Percentiles rank a stretch among this genome's conserved stretches.
Evolutionary conservation across 2,888 invertebrate species (phyloP).

Genomic region (Eulithis testata): DNA sequence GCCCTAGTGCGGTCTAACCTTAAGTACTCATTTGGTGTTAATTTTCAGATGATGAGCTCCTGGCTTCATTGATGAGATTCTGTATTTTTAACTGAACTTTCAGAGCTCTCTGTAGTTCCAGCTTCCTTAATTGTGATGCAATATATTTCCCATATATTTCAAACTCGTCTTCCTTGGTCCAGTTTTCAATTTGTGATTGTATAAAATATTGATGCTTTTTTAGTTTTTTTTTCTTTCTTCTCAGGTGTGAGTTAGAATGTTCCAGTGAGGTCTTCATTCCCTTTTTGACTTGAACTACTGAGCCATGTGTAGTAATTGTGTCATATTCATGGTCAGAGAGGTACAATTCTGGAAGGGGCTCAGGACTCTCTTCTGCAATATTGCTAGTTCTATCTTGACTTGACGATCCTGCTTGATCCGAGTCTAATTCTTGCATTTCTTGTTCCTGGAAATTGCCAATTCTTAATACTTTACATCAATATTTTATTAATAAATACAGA

Average conservation of each 20-base stretch:
- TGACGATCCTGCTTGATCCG: slow-evolving; percentile 62
- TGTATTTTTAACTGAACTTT: slow-evolving; percentile 65
- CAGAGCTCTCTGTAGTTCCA: slow-evolving; percentile 62
- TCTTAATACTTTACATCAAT: no score
- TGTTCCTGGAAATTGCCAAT: slow-evolving; percentile 13
- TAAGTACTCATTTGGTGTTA: neutral
- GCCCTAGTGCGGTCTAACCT: no score
- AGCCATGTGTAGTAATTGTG: slow-evolving; percentile 46
- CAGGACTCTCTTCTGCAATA: slow-evolving; percentile 56
- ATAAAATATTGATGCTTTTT: slow-evolving; percentile 43
- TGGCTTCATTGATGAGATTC: slow-evolving; percentile 63
- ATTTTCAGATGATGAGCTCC: slow-evolving; percentile 58
- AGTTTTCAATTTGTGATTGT: slow-evolving; percentile 42
- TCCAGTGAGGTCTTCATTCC: slow-evolving; percentile 46
- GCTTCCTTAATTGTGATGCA: slow-evolving; percentile 63
- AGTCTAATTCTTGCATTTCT: slow-evolving; percentile 63
- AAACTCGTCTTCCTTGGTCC: slow-evolving; percentile 64
- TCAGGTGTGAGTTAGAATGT: slow-evolving; percentile 53
- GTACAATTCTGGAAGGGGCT: slow-evolving; percentile 61
- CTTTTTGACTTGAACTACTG: slow-evolving; percentile 46
- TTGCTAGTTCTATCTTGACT: slow-evolving; percentile 52
- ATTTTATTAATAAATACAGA: no score
- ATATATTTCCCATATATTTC: slow-evolving; percentile 71
- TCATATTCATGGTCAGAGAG: slow-evolving; percentile 60
- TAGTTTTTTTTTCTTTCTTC: slow-evolving; percentile 13